Conservation (phyloP, 2,797 vertebrate species). For the Uromys caudimaculatus region DNA sequence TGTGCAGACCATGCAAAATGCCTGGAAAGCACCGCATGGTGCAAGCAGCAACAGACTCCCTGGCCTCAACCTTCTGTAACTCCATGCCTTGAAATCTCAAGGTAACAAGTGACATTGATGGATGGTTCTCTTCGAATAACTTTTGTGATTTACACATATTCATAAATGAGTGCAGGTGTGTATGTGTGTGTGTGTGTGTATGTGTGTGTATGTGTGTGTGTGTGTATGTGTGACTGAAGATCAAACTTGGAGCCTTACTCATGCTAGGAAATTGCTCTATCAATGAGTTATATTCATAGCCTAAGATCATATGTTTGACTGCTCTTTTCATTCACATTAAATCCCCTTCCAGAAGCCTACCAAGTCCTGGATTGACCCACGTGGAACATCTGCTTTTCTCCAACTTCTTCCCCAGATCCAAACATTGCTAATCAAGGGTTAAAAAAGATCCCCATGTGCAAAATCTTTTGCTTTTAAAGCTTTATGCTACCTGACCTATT, state of each 20-base stretch:
- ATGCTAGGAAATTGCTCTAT: not conserved
- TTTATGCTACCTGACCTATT: slow-evolving; percentile 54
- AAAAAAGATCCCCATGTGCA: not conserved
- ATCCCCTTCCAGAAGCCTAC: not conserved
- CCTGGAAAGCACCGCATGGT: not conserved
- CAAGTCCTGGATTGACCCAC: not conserved
- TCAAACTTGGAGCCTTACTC: not conserved
- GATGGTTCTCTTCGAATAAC: not conserved
- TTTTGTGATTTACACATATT: not conserved
- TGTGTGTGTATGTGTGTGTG: not conserved
- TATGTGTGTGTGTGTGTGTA: not conserved
- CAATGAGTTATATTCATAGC: not conserved
- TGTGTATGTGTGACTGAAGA: not conserved
- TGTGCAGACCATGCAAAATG: not conserved
- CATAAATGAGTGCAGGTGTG: not conserved
- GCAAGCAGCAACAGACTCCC: not conserved
- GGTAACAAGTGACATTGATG: not conserved
- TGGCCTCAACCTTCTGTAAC: not conserved
- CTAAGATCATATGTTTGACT: not conserved
- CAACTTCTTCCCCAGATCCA: not conserved
- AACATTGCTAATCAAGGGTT: slow-evolving; percentile 26
- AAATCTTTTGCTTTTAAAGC: slow-evolving; percentile 51
- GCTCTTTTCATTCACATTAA: not conserved
- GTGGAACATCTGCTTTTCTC: not conserved
- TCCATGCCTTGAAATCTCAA: not conserved